Percentiles rank a stretch among this genome's conserved stretches.
Conservation (phyloP, 2,888 invertebrate species). For the Labia minor region DNA sequence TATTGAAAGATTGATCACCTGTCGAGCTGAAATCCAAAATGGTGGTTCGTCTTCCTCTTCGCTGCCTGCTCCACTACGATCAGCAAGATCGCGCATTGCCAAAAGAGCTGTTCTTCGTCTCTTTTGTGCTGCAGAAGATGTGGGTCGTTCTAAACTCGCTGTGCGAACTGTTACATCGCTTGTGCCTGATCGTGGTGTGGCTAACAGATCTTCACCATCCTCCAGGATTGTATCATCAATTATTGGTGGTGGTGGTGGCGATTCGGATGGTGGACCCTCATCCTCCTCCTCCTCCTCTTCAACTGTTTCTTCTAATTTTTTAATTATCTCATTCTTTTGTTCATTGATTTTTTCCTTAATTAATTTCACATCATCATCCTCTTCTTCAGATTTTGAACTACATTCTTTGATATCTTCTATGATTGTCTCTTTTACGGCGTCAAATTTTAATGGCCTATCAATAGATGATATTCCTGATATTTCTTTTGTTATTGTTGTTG, state of each 20-base stretch:
- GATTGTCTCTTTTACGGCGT: background rate
- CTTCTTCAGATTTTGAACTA: background rate
- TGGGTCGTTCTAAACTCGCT: background rate
- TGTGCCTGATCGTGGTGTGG: background rate
- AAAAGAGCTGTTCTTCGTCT: background rate
- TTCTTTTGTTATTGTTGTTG: no score
- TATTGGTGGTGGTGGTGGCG: background rate
- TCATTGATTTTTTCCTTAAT: background rate
- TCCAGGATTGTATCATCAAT: background rate
- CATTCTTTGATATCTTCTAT: background rate
- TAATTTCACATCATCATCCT: background rate
- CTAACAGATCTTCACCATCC: background rate
- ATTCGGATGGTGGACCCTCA: background rate
- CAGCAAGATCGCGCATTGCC: background rate
- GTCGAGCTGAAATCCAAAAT: slow-evolving; percentile 20
- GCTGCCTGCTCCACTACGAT: slow-evolving; percentile 23
- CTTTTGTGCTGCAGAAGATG: background rate
- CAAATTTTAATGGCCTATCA: background rate
- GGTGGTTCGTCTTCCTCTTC: slow-evolving; percentile 25
- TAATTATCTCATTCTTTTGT: background rate
- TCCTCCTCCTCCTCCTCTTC: background rate
- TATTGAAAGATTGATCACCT: no score
- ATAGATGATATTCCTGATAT: background rate
- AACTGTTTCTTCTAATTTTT: background rate
- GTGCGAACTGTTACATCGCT: background rate